Conservation (phyloP, 2,113 vertebrate genomes). For the Fulmarus glacialis region DNA sequence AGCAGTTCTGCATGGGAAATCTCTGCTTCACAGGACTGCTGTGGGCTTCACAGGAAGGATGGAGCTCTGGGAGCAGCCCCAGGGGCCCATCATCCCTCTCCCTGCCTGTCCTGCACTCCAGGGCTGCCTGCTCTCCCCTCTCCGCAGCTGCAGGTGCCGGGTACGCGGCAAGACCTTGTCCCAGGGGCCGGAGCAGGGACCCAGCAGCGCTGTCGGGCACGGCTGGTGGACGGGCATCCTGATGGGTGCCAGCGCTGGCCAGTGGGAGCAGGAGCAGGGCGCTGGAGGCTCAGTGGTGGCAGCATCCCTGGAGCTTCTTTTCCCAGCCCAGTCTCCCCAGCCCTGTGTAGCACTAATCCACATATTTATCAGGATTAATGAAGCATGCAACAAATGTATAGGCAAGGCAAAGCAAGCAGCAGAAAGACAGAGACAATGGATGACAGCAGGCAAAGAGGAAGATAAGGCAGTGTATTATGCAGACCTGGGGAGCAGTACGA, state of each 20-base stretch:
- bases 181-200: not conserved
- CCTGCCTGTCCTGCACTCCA: accelerated
- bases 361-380: constrained; percentile 44
- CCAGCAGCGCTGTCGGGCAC: accelerated
- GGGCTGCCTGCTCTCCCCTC: not conserved
- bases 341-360: not conserved
- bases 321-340: not conserved
- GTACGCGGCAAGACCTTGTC: not conserved
- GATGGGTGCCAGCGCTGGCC: accelerated
- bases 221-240: not conserved
- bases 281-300: not conserved
- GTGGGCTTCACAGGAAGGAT: not conserved
- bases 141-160: not conserved
- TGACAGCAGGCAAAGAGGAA: not conserved
- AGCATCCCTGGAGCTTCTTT: not conserved
- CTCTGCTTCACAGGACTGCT: not conserved
- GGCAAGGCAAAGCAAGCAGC: not conserved
- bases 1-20: not conserved
- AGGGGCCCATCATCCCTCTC: accelerated
- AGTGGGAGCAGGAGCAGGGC: accelerated
- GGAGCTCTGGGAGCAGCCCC: not conserved
- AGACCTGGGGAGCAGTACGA: not conserved
- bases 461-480: not conserved
- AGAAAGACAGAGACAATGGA: not conserved
- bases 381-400: not conserved